Conservation (phyloP, 2,113 vertebrate species). For the Notothenia coriiceps region DNA sequence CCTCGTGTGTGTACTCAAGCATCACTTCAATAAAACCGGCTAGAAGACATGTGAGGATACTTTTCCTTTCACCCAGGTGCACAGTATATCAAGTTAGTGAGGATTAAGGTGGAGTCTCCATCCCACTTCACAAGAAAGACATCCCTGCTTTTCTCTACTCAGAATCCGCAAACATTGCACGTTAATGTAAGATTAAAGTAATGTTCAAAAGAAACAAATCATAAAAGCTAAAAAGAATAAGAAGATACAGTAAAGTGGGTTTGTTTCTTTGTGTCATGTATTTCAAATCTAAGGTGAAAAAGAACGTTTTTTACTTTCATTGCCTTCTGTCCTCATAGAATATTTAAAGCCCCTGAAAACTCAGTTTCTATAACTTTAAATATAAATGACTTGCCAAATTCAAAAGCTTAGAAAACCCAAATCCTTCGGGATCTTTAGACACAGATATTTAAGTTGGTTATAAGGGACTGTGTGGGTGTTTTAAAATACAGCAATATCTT, state of each 20-base stretch:
- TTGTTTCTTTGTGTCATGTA: background rate
- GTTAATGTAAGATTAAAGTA: slow-evolving; percentile 1
- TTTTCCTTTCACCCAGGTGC: slow-evolving; percentile 3
- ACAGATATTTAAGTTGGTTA: background rate
- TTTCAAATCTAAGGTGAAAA: background rate
- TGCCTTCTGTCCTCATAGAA: background rate
- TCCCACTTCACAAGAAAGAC: slow-evolving; percentile 12
- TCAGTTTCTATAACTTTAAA: background rate
- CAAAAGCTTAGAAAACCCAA: background rate
- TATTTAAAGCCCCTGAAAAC: slow-evolving; percentile 29
- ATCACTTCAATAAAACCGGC: slow-evolving; percentile 15
- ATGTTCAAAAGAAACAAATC: slow-evolving; percentile 35
- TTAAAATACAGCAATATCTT: background rate
- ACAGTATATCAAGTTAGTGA: background rate
- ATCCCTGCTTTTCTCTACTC: slow-evolving; percentile 30
- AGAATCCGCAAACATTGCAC: slow-evolving; percentile 26
- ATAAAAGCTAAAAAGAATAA: background rate
- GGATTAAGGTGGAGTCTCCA: background rate
- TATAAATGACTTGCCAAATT: background rate
- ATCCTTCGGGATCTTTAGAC: background rate
- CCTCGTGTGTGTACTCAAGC: slow-evolving; percentile 10
- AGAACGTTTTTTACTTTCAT: background rate
- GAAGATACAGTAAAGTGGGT: background rate
- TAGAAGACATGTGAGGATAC: background rate
- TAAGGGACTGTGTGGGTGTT: background rate